Evolutionary conservation across 2,113 vertebrate species (phyloP).

Genomic region (Pontoporia blainvillei): DNA sequence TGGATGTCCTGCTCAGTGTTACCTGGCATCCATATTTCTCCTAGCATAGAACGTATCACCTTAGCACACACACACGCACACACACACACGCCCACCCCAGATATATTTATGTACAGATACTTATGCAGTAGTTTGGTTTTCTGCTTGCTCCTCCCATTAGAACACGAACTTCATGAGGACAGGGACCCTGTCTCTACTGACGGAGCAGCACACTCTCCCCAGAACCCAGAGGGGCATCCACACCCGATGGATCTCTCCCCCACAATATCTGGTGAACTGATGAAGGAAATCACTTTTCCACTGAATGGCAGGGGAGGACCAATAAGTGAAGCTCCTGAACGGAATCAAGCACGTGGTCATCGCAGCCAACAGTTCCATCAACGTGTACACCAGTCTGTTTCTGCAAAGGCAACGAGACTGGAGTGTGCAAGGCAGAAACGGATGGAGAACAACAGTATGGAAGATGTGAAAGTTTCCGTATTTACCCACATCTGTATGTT

Average conservation of each 20-base stretch:
- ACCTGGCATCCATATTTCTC: not conserved
- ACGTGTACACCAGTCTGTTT: not conserved
- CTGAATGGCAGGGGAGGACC: not conserved
- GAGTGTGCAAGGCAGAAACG: not conserved
- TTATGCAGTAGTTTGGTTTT: not conserved
- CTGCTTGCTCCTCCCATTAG: not conserved
- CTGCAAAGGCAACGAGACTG: not conserved
- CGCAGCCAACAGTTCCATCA: not conserved
- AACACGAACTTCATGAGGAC: not conserved
- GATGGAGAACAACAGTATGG: not conserved
- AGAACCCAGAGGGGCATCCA: not conserved
- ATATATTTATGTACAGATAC: not conserved
- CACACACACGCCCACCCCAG: too few species aligned
- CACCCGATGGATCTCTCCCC: not conserved
- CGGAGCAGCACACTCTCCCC: not conserved
- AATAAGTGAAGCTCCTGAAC: fast-evolving
- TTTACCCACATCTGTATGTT: not conserved
- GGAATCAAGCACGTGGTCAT: fast-evolving
- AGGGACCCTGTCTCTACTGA: not conserved
- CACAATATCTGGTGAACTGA: not conserved
- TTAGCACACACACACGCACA: not conserved
- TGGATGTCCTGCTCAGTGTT: not conserved
- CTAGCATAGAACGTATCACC: too few species aligned
- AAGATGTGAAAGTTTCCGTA: not conserved
- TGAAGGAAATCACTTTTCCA: not conserved